These are phyloP conservation scores for Rhinoptilus africanus DNA, from an alignment of 2,113 vertebrate genomes.

Conservation along the genomic window DNA sequence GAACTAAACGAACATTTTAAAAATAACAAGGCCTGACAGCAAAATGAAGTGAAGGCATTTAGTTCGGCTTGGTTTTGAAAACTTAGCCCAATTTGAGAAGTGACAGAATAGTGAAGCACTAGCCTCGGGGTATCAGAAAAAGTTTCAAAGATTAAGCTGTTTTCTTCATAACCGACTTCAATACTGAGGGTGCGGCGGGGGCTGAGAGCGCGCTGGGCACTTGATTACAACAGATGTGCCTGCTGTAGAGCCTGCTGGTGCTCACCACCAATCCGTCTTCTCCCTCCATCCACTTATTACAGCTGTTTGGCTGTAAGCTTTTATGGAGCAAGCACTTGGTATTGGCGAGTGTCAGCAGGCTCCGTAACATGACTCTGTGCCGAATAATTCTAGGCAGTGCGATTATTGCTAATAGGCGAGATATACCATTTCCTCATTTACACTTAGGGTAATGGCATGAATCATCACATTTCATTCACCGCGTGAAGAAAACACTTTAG, in stretches of 20 bases:
- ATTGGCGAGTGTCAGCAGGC: neutral
- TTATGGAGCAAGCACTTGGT: neutral
- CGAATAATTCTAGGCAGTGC: neutral
- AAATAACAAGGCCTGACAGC: neutral
- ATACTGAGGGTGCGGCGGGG: neutral
- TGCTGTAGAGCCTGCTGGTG: neutral
- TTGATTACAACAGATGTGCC: neutral
- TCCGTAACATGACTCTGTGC: fast-evolving
- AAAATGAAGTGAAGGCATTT: neutral
- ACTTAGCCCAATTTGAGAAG: neutral
- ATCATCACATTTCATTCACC: neutral
- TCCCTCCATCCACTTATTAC: neutral
- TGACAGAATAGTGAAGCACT: neutral
- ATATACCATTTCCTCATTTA: too few relatives aligned
- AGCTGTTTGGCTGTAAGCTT: neutral
- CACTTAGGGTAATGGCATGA: fast-evolving
- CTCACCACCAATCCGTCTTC: neutral
- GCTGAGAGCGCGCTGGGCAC: neutral
- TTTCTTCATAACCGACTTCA: neutral
- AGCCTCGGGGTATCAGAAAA: neutral
- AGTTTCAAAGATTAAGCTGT: neutral
- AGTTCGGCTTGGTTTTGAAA: neutral
- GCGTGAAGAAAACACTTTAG: neutral
- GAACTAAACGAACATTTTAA: neutral
- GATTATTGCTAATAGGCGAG: neutral